phyloP scores from a whole-genome alignment of 2,888 invertebrate species.

The Agonopterix subpropinquella region DNA sequence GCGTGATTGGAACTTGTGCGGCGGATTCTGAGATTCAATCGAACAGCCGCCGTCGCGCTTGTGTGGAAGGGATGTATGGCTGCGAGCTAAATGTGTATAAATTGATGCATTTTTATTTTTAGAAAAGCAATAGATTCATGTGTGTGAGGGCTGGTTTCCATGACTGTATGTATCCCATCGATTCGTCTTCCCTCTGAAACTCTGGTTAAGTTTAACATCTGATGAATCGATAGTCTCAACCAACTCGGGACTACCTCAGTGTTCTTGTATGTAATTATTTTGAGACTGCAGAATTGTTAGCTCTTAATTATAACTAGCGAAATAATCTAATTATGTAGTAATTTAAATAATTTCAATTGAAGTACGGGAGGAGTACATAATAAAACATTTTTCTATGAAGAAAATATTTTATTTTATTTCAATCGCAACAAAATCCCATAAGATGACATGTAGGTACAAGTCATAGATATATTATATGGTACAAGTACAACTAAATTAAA shows the following conservation, averaged over 20 bases:
- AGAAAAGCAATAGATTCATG: slow-evolving; percentile 40
- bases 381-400: slow-evolving; percentile 65
- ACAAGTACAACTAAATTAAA: background rate
- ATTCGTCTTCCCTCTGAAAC: slow-evolving; percentile 23
- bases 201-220: slow-evolving; percentile 11
- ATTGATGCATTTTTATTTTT: slow-evolving; percentile 67
- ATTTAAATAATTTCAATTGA: slow-evolving; percentile 57
- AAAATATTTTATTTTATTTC: slow-evolving; percentile 24
- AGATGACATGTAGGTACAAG: background rate
- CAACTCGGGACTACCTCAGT: slow-evolving; percentile 60
- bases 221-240: slow-evolving; percentile 40
- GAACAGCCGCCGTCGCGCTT: slow-evolving; percentile 38
- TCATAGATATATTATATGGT: too few relatives aligned
- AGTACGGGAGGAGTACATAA: slow-evolving; percentile 67
- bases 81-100: slow-evolving; percentile 38
- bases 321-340: slow-evolving; percentile 63
- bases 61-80: slow-evolving; percentile 17
- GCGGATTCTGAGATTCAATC: slow-evolving; percentile 41
- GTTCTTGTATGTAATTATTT: slow-evolving; percentile 67
- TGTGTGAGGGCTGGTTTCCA: slow-evolving; percentile 32
- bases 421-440: background rate
- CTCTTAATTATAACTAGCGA: slow-evolving; percentile 71
- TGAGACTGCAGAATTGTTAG: slow-evolving; percentile 74
- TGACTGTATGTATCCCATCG: slow-evolving; percentile 30
- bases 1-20: slow-evolving; percentile 34